These are phyloP conservation scores for Lithobates sylvaticus DNA, from an alignment of 2,797 vertebrate genomes.

Conservation along the genomic window DNA sequence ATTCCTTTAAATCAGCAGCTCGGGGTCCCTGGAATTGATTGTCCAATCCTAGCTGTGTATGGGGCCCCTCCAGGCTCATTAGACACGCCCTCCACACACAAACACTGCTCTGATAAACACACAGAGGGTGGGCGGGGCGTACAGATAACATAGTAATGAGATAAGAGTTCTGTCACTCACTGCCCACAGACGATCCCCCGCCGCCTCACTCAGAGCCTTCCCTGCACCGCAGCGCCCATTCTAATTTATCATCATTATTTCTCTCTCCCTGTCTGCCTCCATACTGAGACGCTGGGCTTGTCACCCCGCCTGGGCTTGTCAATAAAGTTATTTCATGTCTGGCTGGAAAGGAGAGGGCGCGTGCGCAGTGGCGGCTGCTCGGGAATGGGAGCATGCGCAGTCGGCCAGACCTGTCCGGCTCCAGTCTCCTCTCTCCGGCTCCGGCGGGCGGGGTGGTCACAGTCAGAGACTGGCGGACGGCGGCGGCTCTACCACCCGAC, in stretches of 20 bases:
- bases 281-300: neutral
- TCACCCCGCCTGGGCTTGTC: neutral
- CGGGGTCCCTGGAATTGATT: too few species aligned
- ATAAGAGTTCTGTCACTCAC: neutral
- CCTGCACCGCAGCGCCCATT: too few species aligned
- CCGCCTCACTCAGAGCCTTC: too few species aligned
- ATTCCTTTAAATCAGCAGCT: too few species aligned
- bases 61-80: too few species aligned
- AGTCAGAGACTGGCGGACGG: neutral
- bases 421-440: too few species aligned
- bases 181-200: too few species aligned
- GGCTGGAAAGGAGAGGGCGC: conserved; percentile 14
- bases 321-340: conserved; percentile 51
- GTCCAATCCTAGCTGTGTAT: too few species aligned
- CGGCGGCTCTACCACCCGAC: neutral
- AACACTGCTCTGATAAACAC: neutral
- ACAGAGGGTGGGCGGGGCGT: neutral
- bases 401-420: neutral
- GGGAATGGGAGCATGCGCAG: neutral
- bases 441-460: too few species aligned
- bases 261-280: neutral
- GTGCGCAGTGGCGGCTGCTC: neutral
- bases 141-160: neutral
- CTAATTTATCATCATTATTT: too few species aligned
- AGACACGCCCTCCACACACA: too few species aligned